Conservation (phyloP, 1,140 invertebrate species). For the Muscidifurax raptorellus region DNA sequence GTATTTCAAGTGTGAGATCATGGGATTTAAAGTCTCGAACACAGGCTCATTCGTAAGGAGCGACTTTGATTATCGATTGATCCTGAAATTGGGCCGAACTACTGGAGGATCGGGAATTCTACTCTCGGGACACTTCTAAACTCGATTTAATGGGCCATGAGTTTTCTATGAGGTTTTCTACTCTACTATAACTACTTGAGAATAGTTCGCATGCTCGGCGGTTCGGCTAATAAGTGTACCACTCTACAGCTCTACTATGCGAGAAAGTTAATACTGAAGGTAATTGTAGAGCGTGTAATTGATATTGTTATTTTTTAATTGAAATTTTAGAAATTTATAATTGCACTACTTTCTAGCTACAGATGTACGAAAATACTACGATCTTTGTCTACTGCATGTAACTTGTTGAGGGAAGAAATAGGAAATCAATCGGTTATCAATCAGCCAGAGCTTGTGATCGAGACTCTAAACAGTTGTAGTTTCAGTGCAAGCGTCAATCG, state of each 20-base stretch:
- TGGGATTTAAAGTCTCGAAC: slow-evolving; percentile 3
- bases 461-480: slow-evolving; percentile 1
- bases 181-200: not conserved
- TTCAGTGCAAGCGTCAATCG: not conserved
- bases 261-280: not conserved
- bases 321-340: not conserved
- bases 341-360: not conserved
- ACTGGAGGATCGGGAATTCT: slow-evolving; percentile 4
- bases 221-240: not conserved
- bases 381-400: not conserved
- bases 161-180: slow-evolving; percentile 4
- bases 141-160: slow-evolving; percentile 6
- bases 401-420: not conserved
- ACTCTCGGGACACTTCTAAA: not conserved
- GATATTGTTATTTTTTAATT: too few species aligned
- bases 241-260: too few species aligned
- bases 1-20: slow-evolving; percentile 6
- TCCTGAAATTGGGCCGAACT: not conserved
- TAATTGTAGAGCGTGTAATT: not conserved
- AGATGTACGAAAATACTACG: not conserved
- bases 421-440: slow-evolving; percentile 31
- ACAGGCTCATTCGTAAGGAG: not conserved
- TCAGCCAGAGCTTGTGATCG: not conserved
- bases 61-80: slow-evolving; percentile 36
- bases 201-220: not conserved